These are phyloP conservation scores for Alligator sinensis DNA, from an alignment of 2,113 vertebrate genomes.

Conservation along the genomic window DNA sequence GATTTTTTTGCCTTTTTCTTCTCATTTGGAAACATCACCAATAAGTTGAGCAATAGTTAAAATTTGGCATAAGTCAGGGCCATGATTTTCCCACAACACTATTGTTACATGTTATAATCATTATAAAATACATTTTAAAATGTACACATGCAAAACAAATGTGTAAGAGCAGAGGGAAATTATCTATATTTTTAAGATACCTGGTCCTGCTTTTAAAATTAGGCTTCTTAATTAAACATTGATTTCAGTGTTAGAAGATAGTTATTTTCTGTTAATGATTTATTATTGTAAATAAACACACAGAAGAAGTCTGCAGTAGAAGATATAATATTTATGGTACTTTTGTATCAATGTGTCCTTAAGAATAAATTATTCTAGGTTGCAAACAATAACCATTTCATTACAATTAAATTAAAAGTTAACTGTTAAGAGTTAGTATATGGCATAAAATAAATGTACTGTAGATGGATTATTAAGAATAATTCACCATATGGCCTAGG, in stretches of 20 bases:
- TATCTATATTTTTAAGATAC: not conserved
- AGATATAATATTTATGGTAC: not conserved
- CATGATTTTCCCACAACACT: not conserved
- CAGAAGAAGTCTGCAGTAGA: not conserved
- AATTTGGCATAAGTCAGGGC: not conserved
- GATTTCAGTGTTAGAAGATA: not conserved
- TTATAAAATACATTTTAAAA: not conserved
- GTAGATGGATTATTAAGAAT: not conserved
- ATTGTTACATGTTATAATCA: not conserved
- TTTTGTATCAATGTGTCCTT: not conserved
- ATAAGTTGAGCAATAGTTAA: not conserved
- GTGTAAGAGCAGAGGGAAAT: slow-evolving; percentile 8
- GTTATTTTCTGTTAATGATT: not conserved
- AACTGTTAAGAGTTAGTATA: not conserved
- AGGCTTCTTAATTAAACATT: not conserved
- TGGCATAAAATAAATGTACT: not conserved
- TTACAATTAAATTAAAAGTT: slow-evolving; percentile 7
- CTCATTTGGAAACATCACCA: not conserved
- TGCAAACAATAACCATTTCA: not conserved
- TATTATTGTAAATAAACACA: slow-evolving; percentile 4
- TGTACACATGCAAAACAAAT: not conserved
- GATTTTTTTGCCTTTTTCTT: not conserved
- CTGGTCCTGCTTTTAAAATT: not conserved
- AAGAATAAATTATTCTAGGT: not conserved
- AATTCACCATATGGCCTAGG: no score